A percentile compares a stretch with the other conserved stretches of the same genome.
These are phyloP conservation scores for Crocidura indochinensis DNA, from an alignment of 2,797 vertebrate species.

Conservation along the genomic window DNA sequence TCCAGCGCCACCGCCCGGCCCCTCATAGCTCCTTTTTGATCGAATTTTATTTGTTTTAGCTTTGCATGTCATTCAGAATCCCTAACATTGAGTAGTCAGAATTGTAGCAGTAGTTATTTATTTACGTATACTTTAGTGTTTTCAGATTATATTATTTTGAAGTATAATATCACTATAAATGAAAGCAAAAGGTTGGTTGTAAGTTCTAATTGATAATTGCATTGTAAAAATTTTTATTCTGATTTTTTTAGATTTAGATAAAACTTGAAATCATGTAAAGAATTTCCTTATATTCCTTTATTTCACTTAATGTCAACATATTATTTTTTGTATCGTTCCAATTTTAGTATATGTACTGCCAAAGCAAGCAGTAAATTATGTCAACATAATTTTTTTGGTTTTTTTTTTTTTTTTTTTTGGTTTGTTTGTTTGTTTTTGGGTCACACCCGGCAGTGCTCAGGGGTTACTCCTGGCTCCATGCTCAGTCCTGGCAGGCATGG, in stretches of 20 bases:
- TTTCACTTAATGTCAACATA: not conserved
- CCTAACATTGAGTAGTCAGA: constrained; percentile 3
- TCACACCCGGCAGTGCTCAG: too few relatives aligned
- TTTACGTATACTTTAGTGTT: not conserved
- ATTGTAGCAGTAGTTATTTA: not conserved
- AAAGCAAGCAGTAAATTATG: too few relatives aligned
- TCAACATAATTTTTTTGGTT: too few relatives aligned
- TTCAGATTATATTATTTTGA: not conserved
- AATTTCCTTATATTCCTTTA: not conserved
- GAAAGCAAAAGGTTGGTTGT: constrained; percentile 27
- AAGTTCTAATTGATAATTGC: constrained; percentile 11
- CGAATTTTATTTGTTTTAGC: not conserved
- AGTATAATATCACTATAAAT: not conserved
- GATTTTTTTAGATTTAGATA: constrained; percentile 39
- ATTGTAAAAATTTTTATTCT: constrained; percentile 44
- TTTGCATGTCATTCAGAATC: not conserved
- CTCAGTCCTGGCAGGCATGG: too few relatives aligned
- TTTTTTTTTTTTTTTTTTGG: too few relatives aligned
- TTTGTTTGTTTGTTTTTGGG: too few relatives aligned
- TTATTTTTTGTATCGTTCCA: too few relatives aligned
- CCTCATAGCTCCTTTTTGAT: constrained; percentile 14
- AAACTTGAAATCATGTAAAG: constrained; percentile 23
- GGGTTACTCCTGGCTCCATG: too few relatives aligned
- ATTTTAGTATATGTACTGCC: too few relatives aligned
- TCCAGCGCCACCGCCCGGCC: not conserved